Percentiles rank a stretch among this genome's conserved stretches.
Evolutionary conservation across 2,888 invertebrate genomes (phyloP).

Genomic region (Polyommatus iphigenia): DNA sequence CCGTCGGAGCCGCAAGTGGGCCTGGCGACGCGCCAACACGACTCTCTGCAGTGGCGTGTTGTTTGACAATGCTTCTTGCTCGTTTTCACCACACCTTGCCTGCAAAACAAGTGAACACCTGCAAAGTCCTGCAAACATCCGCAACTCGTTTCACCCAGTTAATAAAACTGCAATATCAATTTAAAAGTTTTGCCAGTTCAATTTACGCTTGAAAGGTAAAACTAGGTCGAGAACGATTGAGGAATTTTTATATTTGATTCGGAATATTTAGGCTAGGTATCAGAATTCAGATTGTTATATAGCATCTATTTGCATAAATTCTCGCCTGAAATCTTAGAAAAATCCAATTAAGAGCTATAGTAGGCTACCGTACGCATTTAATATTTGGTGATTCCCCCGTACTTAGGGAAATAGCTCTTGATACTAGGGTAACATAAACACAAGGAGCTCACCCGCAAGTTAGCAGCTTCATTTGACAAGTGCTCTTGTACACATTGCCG

Average conservation of each 20-base stretch:
- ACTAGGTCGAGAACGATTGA: slow-evolving; percentile 2
- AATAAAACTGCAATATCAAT: background rate
- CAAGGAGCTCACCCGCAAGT: slow-evolving; percentile 87
- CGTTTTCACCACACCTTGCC: slow-evolving; percentile 91
- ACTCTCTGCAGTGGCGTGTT: slow-evolving; percentile 93
- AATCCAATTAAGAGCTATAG: no score
- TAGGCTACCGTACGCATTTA: no score
- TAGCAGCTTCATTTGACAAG: slow-evolving; percentile 94
- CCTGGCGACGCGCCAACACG: slow-evolving; percentile 93
- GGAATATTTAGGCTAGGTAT: background rate
- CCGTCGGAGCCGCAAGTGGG: slow-evolving; percentile 95
- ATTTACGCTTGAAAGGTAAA: background rate
- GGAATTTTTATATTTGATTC: background rate
- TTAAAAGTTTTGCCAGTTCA: background rate
- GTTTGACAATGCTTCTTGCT: slow-evolving; percentile 95
- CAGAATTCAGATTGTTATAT: background rate
- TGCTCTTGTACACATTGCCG: slow-evolving; percentile 94
- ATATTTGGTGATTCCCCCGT: no score
- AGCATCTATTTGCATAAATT: no score
- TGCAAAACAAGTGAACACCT: slow-evolving; percentile 56
- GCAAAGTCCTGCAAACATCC: background rate
- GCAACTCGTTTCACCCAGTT: background rate
- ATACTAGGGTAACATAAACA: background rate
- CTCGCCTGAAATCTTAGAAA: no score
- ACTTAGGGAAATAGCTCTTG: no score